Base-by-base conservation (phyloP, 1,140 invertebrate genomes). In the Arion vulgaris region DNA sequence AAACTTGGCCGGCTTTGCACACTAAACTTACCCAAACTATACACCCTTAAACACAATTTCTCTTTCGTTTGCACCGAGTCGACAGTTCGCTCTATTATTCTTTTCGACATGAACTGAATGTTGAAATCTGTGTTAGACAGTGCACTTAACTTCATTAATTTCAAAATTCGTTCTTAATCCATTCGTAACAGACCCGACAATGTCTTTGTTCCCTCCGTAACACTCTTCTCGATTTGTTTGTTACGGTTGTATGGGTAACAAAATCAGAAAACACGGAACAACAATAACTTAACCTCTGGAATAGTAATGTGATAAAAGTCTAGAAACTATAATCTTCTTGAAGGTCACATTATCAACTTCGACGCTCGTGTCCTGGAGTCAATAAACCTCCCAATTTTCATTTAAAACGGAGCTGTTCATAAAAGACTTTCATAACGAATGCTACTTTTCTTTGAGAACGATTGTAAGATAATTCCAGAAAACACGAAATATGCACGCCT, bases 111-210 rank as follows among this genome's bases (percentile, higher is more conserved):
- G 9, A 57, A 2, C 26, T 57, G 9, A 57, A 57, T 57, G 53
- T 57, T 23, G 53, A 23, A 23, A 23, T 57, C 53, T 57, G 53
- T 57, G 53, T 57, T 57, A 57, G 53, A 57, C 53, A 57, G 53
- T 57, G 53, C 53, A 57, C 53, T 57, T 57, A 5, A 57, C 53
- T 57, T 57, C 23, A 57, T 57, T 57, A 57, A 57, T 57, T 57
- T 23, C 53, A n/a, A 57, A 57, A 57, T 57, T 19, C 26, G 26
- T 57, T 57, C 53, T 11, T 19, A 23, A 57, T 57, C 26, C 53
- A 23, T 4, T 57, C 53, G 53, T 57, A 57, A 57, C 53, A 23
- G 53, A 57, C 53, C 26, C 53, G 5, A n/a, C 23, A 57, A n/a
- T 23, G 53, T 57, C 53, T 57, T 57, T 57, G 53, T 57, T 57